These are phyloP conservation scores for Nanorana parkeri DNA, from an alignment of 2,113 vertebrate species.

Conservation along the genomic window DNA sequence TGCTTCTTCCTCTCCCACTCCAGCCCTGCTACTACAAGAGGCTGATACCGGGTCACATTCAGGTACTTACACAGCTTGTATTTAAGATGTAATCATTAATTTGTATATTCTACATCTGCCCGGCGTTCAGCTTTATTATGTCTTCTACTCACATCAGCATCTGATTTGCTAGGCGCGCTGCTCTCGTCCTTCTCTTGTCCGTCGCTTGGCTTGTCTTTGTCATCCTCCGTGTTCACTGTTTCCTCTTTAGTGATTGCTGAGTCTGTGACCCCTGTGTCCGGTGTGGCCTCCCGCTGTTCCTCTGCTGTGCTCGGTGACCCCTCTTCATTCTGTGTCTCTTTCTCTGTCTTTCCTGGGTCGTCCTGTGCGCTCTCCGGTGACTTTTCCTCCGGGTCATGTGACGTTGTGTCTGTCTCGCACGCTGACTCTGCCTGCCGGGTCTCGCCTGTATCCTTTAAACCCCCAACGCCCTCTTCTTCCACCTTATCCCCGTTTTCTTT, in stretches of 20 bases:
- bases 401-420: constrained; percentile 48
- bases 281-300: not conserved
- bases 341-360: not conserved
- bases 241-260: constrained; percentile 43
- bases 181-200: constrained; percentile 37
- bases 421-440: not conserved
- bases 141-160: constrained; percentile 60
- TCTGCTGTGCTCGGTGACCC: not conserved
- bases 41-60: too few species aligned
- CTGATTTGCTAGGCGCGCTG: not conserved
- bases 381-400: not conserved
- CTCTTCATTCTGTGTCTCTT: not conserved
- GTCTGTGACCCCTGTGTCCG: constrained; percentile 28
- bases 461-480: constrained; percentile 63
- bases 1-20: too few species aligned
- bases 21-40: too few species aligned
- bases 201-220: constrained; percentile 10
- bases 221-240: constrained; percentile 42
- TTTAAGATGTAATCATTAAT: too few species aligned
- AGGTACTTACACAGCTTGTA: too few species aligned
- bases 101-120: too few species aligned
- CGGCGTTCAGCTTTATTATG: too few species aligned
- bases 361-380: not conserved
- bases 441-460: constrained; percentile 16
- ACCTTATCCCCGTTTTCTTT: constrained; percentile 75